phyloP scores from a whole-genome alignment of 2,113 vertebrate species.

The Grus americana region DNA sequence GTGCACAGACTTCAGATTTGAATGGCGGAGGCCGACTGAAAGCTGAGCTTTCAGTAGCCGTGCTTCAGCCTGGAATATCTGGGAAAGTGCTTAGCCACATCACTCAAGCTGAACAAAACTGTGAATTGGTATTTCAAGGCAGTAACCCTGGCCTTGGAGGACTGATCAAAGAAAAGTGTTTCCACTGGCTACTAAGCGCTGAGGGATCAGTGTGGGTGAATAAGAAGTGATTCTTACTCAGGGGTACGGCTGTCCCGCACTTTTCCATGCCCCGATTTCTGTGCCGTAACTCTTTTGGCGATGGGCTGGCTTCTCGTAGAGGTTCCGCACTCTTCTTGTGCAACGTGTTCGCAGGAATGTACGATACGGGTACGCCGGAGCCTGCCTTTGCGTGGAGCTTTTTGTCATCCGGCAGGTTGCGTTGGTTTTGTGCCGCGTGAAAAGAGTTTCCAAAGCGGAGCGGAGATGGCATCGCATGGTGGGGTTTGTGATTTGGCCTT shows the following conservation, averaged over 20 bases:
- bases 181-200: neutral
- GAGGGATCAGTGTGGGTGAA: neutral
- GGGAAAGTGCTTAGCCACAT: neutral
- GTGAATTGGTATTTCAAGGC: neutral
- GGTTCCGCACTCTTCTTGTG: neutral
- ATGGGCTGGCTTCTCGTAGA: neutral
- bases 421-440: neutral
- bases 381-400: neutral
- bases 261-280: neutral
- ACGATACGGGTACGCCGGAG: fast-evolving
- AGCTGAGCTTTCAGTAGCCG: neutral
- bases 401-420: neutral
- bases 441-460: neutral
- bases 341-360: neutral
- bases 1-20: neutral
- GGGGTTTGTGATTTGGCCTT: neutral
- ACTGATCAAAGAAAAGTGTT: neutral
- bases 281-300: neutral
- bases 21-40: neutral
- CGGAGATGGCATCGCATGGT: fast-evolving
- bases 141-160: neutral
- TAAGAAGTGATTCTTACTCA: neutral
- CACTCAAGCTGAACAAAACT: neutral
- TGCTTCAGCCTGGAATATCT: neutral
- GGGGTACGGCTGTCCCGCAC: neutral